A percentile compares a stretch with the other conserved stretches of the same genome.
Evolutionary conservation across 2,888 invertebrate genomes (phyloP).

Genomic region (Neoitamus cyanurus): DNA sequence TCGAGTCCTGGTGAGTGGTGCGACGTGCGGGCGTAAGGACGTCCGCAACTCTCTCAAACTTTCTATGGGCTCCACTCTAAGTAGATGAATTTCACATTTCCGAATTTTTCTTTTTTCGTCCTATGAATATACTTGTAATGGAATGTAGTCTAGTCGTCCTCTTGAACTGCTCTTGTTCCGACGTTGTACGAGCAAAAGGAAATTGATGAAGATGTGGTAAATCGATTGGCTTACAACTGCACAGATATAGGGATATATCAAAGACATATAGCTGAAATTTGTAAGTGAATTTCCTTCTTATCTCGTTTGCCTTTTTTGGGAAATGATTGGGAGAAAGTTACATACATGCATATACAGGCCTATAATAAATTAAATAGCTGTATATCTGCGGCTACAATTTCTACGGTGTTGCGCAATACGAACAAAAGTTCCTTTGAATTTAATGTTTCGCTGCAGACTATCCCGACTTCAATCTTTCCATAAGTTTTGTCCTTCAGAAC

Average conservation of each 20-base stretch:
- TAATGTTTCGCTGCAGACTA: too few species aligned
- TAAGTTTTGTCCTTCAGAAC: too few species aligned
- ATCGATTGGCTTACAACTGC: slow-evolving; percentile 39
- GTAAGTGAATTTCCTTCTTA: slow-evolving; percentile 9
- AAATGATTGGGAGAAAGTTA: slow-evolving; percentile 7
- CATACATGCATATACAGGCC: too few species aligned
- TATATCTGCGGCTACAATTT: too few species aligned
- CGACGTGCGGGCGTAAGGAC: not conserved
- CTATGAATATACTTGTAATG: slow-evolving; percentile 26
- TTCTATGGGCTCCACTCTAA: slow-evolving; percentile 41
- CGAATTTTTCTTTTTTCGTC: slow-evolving; percentile 35
- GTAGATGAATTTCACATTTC: slow-evolving; percentile 49
- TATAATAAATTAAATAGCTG: too few species aligned
- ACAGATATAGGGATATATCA: not conserved
- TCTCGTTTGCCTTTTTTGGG: not conserved
- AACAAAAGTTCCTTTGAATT: too few species aligned
- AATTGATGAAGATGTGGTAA: slow-evolving; percentile 49
- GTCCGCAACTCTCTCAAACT: slow-evolving; percentile 14
- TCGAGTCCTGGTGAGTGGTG: not conserved
- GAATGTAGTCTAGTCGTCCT: slow-evolving; percentile 42
- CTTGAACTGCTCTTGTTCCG: not conserved
- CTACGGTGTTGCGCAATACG: too few species aligned
- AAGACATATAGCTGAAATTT: slow-evolving; percentile 13
- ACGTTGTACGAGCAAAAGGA: slow-evolving; percentile 37
- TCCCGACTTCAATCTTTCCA: too few species aligned